Evolutionary conservation across 23 tunicate genomes (phyloP).

Genomic region (Phallusia fumigata): DNA sequence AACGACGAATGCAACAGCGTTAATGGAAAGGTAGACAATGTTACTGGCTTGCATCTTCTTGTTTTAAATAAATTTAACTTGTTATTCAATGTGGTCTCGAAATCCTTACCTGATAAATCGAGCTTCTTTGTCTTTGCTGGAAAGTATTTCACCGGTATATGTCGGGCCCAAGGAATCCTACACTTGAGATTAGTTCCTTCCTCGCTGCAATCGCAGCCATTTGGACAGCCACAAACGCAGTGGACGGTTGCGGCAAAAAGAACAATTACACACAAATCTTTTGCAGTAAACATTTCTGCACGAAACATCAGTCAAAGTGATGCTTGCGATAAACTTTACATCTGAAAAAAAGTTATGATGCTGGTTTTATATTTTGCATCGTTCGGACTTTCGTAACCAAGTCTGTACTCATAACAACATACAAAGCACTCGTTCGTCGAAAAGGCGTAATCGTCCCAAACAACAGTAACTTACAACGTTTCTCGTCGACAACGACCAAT

Average conservation of each 20-base stretch:
- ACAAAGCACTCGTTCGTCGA: too few relatives aligned
- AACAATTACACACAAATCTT: background rate
- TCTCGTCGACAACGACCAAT: slow-evolving; percentile 3
- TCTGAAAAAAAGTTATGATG: too few relatives aligned
- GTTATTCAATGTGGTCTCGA: background rate
- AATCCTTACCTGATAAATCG: slow-evolving; percentile 37
- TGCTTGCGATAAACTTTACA: too few relatives aligned
- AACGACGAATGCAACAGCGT: too few relatives aligned
- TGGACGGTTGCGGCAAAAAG: background rate
- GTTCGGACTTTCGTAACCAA: too few relatives aligned
- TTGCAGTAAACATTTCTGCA: too few relatives aligned
- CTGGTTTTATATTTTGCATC: too few relatives aligned
- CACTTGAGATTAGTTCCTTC: slow-evolving; percentile 17
- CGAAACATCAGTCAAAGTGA: too few relatives aligned
- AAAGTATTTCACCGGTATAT: slow-evolving; percentile 12
- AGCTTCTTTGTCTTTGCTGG: slow-evolving; percentile 21
- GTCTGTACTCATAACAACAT: too few relatives aligned
- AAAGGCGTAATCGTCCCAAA: background rate
- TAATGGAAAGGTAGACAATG: too few relatives aligned
- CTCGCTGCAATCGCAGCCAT: slow-evolving; percentile 35
- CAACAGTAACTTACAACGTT: background rate
- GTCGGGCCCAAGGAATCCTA: slow-evolving; percentile 31
- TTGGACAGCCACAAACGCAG: slow-evolving; percentile 23
- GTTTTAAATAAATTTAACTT: too few relatives aligned
- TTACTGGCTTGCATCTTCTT: too few relatives aligned